Percentiles rank a stretch among this genome's conserved stretches.
These are phyloP conservation scores for Heliocidaris erythrogramma DNA, from an alignment of 35 echinoderm and acorn worm species.

Conservation along the genomic window DNA sequence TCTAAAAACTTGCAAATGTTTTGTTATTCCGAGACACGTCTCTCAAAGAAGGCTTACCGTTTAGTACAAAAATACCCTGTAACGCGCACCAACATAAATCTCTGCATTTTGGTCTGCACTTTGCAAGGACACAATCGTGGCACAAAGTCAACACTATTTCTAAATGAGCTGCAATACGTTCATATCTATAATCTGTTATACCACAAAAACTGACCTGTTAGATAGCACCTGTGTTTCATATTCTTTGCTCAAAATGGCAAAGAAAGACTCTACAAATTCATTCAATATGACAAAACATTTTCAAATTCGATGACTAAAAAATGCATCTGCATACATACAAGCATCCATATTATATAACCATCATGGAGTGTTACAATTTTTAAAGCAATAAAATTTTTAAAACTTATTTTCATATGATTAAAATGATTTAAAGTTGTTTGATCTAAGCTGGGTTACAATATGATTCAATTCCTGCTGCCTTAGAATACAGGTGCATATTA, in stretches of 20 bases:
- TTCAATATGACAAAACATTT: not conserved
- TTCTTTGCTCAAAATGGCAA: not conserved
- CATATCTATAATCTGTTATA: not conserved
- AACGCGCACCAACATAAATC: not conserved
- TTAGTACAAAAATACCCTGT: constrained; percentile 11
- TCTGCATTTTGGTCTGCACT: not conserved
- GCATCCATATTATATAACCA: not conserved
- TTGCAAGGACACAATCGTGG: not conserved
- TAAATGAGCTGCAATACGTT: not conserved
- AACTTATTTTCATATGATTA: too few relatives aligned
- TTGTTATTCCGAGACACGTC: not conserved
- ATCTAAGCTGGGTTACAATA: too few relatives aligned
- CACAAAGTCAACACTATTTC: not conserved
- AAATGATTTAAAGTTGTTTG: too few relatives aligned
- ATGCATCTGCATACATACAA: not conserved
- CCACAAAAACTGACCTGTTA: not conserved
- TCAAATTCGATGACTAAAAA: not conserved
- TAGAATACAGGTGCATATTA: too few relatives aligned
- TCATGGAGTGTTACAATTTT: too few relatives aligned
- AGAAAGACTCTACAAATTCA: not conserved
- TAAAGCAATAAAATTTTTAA: too few relatives aligned
- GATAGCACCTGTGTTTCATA: not conserved
- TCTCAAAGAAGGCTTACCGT: not conserved
- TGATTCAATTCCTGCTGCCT: too few relatives aligned
- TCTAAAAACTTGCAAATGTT: constrained; percentile 18